These are phyloP conservation scores for Megaceryle maxima DNA, from an alignment of 2,113 vertebrate genomes.

Conservation along the genomic window DNA sequence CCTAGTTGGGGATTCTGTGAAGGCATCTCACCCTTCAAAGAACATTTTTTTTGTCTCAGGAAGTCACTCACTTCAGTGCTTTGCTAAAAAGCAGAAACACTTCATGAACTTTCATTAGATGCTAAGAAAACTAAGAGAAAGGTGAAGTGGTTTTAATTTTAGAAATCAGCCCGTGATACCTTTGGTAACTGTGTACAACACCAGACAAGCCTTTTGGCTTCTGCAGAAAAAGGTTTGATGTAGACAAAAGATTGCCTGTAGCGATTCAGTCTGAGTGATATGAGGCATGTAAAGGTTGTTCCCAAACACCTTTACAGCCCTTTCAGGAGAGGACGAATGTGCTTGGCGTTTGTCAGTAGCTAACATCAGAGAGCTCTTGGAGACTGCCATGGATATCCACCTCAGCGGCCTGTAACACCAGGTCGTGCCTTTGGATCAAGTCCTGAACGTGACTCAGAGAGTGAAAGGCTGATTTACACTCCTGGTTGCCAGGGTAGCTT, in stretches of 20 bases:
- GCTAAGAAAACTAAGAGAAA: not conserved
- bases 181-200: not conserved
- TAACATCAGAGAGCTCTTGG: not conserved
- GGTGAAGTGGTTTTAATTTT: not conserved
- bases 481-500: not conserved
- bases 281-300: not conserved
- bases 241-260: not conserved
- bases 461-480: not conserved
- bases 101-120: not conserved
- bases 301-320: not conserved
- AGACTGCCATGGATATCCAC: too few species aligned
- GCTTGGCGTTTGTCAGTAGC: not conserved
- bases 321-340: not conserved
- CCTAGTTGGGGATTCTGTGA: not conserved
- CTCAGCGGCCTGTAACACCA: not conserved
- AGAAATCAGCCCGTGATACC: not conserved
- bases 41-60: not conserved
- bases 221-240: not conserved
- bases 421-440: not conserved
- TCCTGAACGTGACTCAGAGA: rapidly evolving
- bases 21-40: not conserved
- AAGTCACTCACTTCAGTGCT: not conserved
- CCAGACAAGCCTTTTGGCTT: not conserved
- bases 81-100: not conserved
- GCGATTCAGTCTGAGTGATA: not conserved